Percentiles rank a stretch among this genome's conserved stretches.
Conservation (phyloP, 64 coral and sea anemone genomes). For the Stichodactyla mertensii region DNA sequence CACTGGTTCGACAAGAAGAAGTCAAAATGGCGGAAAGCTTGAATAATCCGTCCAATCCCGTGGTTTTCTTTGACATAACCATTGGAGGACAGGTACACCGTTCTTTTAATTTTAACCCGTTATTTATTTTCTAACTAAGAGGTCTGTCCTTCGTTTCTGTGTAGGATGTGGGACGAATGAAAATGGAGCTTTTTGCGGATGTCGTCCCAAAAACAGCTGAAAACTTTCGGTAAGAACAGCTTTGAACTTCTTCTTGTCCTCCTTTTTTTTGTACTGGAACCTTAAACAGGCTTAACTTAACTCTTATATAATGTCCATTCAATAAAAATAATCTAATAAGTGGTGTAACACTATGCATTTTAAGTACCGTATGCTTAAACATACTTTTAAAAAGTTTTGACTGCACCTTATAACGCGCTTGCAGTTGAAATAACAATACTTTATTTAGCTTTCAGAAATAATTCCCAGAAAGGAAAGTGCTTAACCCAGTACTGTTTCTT, state of each 20-base stretch:
- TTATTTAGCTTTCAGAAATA: not conserved
- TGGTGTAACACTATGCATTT: not conserved
- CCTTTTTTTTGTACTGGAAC: not conserved
- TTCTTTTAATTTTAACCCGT: not conserved
- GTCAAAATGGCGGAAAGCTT: conserved; percentile 59
- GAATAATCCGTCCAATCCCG: conserved; percentile 55
- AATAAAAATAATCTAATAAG: too few species aligned
- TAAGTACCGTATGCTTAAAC: not conserved
- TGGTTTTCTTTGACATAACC: conserved; percentile 86
- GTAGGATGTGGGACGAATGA: conserved; percentile 91
- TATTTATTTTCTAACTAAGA: not conserved
- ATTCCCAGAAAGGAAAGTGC: not conserved
- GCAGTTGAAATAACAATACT: too few species aligned
- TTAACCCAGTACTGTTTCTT: not conserved
- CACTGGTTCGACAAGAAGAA: conserved; percentile 17
- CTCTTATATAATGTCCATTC: not conserved
- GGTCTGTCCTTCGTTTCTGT: not conserved
- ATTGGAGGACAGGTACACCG: conserved; percentile 80
- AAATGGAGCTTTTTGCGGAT: conserved; percentile 92
- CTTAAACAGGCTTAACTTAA: not conserved
- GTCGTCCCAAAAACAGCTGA: conserved; percentile 95
- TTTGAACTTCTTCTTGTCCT: not conserved
- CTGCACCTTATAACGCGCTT: too few species aligned
- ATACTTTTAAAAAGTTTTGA: not conserved
- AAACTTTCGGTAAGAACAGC: conserved; percentile 62